phyloP scores from a whole-genome alignment of 2,113 vertebrate species.

The Terrapene triunguis region DNA sequence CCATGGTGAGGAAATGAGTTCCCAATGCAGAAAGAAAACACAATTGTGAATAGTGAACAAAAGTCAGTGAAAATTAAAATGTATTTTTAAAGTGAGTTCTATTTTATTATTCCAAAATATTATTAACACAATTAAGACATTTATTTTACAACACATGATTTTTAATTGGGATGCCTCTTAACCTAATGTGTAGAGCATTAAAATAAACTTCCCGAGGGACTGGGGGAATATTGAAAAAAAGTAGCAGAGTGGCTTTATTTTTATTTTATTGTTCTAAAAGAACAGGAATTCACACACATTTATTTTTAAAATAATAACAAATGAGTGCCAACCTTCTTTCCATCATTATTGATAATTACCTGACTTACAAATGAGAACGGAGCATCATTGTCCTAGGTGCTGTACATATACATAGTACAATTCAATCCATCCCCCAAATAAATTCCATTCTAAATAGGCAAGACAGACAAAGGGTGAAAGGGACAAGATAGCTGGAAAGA shows the following conservation, averaged over 20 bases:
- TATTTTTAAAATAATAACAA: background rate
- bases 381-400: no score
- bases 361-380: no score
- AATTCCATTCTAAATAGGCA: background rate
- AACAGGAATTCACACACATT: background rate
- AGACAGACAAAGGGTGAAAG: background rate
- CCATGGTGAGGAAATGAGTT: background rate
- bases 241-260: background rate
- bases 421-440: no score
- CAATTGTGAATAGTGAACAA: background rate
- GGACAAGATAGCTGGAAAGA: background rate
- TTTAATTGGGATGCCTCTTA: background rate
- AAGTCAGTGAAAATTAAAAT: background rate
- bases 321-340: background rate
- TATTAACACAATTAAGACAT: rapidly evolving
- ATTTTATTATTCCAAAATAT: background rate
- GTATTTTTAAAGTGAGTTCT: background rate
- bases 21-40: background rate
- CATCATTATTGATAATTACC: background rate
- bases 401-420: no score
- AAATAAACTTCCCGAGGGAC: background rate
- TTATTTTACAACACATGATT: rapidly evolving
- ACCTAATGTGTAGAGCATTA: background rate
- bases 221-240: background rate
- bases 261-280: background rate